phyloP scores from a whole-genome alignment of 2,797 vertebrate species.

The Macroramphosus scolopax region DNA sequence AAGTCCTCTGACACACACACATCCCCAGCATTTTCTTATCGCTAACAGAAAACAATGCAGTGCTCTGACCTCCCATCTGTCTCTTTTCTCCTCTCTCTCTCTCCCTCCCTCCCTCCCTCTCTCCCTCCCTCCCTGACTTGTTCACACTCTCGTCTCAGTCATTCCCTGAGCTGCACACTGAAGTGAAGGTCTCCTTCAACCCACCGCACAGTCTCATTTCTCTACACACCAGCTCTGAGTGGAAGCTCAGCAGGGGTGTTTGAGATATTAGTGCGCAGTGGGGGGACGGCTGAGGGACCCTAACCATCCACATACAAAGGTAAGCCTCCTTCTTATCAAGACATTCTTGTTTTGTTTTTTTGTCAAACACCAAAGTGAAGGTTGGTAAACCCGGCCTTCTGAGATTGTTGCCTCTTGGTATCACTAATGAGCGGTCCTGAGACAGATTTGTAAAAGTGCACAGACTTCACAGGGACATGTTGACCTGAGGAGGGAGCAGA shows the following conservation, averaged over 20 bases:
- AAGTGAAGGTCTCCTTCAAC: slow-evolving; percentile 71
- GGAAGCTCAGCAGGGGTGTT: slow-evolving; percentile 81
- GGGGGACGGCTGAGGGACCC: slow-evolving; percentile 67
- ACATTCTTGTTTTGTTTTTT: slow-evolving; percentile 7
- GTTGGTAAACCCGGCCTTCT: slow-evolving; percentile 35
- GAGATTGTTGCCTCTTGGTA: slow-evolving; percentile 22
- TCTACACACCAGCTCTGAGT: slow-evolving; percentile 82
- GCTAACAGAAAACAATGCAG: slow-evolving; percentile 54
- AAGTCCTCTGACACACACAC: slow-evolving; percentile 12
- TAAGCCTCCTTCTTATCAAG: slow-evolving; percentile 53
- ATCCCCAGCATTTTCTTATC: slow-evolving; percentile 33
- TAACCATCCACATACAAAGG: slow-evolving; percentile 67
- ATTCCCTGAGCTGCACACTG: slow-evolving; percentile 62
- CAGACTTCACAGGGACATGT: background rate
- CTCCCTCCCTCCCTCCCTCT: slow-evolving; percentile 23
- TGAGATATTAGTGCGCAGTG: slow-evolving; percentile 78
- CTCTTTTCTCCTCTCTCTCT: slow-evolving; percentile 9
- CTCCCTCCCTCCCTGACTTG: slow-evolving; percentile 9
- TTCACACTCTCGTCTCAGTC: slow-evolving; percentile 58
- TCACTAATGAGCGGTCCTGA: slow-evolving; percentile 15
- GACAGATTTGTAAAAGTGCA: slow-evolving; percentile 14
- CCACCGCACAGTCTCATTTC: slow-evolving; percentile 78
- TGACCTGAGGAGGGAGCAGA: too few species aligned
- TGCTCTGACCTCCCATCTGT: slow-evolving; percentile 53
- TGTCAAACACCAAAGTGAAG: slow-evolving; percentile 33